Base-by-base conservation (phyloP, 2,113 vertebrate genomes). In the Chaetorhynchus papuensis region DNA sequence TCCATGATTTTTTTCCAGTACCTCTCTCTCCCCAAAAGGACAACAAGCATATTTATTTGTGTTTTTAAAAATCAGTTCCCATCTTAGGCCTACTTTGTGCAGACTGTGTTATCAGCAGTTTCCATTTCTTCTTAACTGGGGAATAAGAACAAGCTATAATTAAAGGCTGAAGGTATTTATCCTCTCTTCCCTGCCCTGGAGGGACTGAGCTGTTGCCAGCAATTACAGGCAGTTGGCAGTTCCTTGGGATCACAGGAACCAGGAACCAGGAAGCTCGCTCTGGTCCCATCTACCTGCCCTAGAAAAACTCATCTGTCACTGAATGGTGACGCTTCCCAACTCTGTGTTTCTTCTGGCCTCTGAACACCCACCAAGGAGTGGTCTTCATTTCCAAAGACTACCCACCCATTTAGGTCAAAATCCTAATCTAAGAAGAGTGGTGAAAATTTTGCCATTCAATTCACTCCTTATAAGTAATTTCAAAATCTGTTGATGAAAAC, bases 161-260 rank as follows among this genome's bases (percentile, higher is more conserved):
- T 85, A 90, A 90, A 90, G 45, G 63, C 53, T 83, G 54, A 53
- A n/a, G 31, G 39, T 88, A 65, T 85, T 87, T 76, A 53, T 31
- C 39, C 53, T 93, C n/a, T 92, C 85, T 95, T 93, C 70, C 63
- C 65, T 83, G 63, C 71, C 94, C 88, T 45, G 70, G 61, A 92
- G 94, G 57, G 68, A 45, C 45, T 11, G 88, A 92, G 59, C n/a
- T 80, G 53, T 22, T 93, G 87, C 74, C 92, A 87, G 82, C 66
- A 69, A 64, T 88, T 87, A 57, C 78, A 87, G 78, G 61, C 53
- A 52, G 56, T 2, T 72, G 76, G 45, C 37, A 63, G 64, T 27
- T 91, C 68, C 77, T 49, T 28, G 42, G 33, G 37, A 93, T 92
- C 54, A 50, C 53, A 49, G 23, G 1, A 45, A 59, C 54, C 72